Evolutionary conservation across 2,888 invertebrate genomes (phyloP), one percentile per base, ranked within the genome.

Genomic region (Onchidella celtica): DNA sequence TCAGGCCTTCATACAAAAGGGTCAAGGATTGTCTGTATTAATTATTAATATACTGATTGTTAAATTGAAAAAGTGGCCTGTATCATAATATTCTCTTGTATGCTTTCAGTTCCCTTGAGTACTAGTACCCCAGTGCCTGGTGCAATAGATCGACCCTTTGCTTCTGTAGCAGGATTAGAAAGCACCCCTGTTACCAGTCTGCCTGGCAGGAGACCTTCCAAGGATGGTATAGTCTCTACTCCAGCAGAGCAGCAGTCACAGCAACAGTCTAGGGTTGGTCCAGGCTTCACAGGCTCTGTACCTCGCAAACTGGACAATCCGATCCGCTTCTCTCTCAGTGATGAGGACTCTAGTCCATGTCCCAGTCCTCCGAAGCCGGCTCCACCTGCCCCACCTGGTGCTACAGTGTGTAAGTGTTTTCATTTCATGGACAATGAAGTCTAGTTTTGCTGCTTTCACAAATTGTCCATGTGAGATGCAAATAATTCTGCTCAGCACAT

Each of bases 321-420:
- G 11, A 66, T 75, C 3, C 24, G 86, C 34, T 89, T 90, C 74
- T 85, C 84, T 63, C 85, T 90, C 38, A 87, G 87, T 76, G 89
- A 87, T 38, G 92, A 91, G n/a, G 91, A 91, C 40, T 87, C 88
- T 75, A 92, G 91, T 86, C 91, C 91, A 55, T 89, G 89, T 83
- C 88, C 90, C 27, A 87, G 86, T 34, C 87, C 89, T 27, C 40
- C 70, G 4, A 91, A 91, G 79, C 87, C 87, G 32, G 86, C 87
- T 32, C 88, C 88, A 27, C 90, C 91, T 32, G 90, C 90, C 24
- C 91, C 92, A 3, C 92, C 92, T 61, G 91, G 92, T 24, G 91
- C 91, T 34, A 91, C 90, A 68, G 86, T 91, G 66, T 90, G 92
- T 92, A 87, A 91, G 92, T 89, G 57, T n/a, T n/a, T n/a, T n/a